Percentiles rank a stretch among this genome's conserved stretches.
Conservation (phyloP, 2,888 invertebrate species). For the Synanthedon vespiformis region DNA sequence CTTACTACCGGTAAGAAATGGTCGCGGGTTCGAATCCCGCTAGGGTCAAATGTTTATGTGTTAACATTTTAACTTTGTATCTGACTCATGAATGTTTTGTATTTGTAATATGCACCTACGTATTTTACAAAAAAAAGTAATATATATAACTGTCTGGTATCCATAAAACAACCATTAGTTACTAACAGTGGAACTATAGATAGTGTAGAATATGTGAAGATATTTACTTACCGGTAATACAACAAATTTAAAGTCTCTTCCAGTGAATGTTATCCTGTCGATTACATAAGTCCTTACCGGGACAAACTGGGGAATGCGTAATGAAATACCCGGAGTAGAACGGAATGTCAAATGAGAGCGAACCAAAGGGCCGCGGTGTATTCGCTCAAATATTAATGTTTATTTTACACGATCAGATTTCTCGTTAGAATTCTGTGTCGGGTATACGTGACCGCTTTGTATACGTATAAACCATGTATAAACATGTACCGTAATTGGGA, state of each 20-base stretch:
- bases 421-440: not conserved
- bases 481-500: not conserved
- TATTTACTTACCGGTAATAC: not conserved
- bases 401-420: constrained; percentile 22
- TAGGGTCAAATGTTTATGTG: too few relatives aligned
- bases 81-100: too few relatives aligned
- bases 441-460: not conserved
- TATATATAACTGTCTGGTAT: too few relatives aligned
- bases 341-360: constrained; percentile 36
- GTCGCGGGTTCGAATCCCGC: too few relatives aligned
- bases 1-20: too few relatives aligned
- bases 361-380: constrained; percentile 19
- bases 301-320: constrained; percentile 25
- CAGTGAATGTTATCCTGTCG: not conserved
- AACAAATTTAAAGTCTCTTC: not conserved
- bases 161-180: too few relatives aligned
- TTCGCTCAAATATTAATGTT: constrained; percentile 27
- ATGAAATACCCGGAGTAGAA: constrained; percentile 31
- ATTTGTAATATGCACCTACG: too few relatives aligned
- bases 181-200: too few relatives aligned
- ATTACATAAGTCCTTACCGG: constrained; percentile 6
- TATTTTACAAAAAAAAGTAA: too few relatives aligned
- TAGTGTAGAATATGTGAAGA: too few relatives aligned
- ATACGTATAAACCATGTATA: not conserved
- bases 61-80: too few relatives aligned